Percentiles rank a stretch among this genome's conserved stretches.
These are phyloP conservation scores for Phaethon lepturus DNA, from an alignment of 2,113 vertebrate species.

Conservation along the genomic window DNA sequence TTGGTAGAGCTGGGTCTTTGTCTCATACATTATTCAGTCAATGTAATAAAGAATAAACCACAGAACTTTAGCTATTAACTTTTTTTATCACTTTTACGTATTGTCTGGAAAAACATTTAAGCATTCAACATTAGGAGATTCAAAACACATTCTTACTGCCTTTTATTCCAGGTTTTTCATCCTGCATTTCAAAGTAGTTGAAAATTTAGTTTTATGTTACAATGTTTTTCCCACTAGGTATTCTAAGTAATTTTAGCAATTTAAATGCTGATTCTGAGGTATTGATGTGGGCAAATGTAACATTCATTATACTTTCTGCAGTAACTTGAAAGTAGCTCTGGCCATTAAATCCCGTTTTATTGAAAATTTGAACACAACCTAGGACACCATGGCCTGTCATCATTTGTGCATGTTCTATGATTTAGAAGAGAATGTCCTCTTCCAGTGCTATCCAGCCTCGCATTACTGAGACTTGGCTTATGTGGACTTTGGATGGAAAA, in stretches of 20 bases:
- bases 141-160: not conserved
- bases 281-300: not conserved
- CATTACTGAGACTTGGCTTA: not conserved
- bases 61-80: conserved; percentile 18
- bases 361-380: not conserved
- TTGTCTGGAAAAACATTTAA: not conserved
- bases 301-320: not conserved
- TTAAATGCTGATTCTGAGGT: conserved; percentile 19
- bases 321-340: not conserved
- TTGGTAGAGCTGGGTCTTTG: not conserved
- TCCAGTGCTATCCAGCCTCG: not conserved
- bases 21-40: conserved; percentile 41
- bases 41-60: conserved; percentile 34
- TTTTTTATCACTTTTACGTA: not conserved
- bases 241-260: conserved; percentile 34
- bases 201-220: not conserved
- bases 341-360: not conserved
- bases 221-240: not conserved
- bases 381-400: not conserved
- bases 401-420: not conserved
- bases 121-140: not conserved
- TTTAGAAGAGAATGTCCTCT: not conserved
- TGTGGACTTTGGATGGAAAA: not conserved
- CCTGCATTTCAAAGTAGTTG: conserved; percentile 9
- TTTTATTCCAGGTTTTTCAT: not conserved